Evolutionary conservation across 2,113 vertebrate genomes (phyloP).

Genomic region (Vidua chalybeata): DNA sequence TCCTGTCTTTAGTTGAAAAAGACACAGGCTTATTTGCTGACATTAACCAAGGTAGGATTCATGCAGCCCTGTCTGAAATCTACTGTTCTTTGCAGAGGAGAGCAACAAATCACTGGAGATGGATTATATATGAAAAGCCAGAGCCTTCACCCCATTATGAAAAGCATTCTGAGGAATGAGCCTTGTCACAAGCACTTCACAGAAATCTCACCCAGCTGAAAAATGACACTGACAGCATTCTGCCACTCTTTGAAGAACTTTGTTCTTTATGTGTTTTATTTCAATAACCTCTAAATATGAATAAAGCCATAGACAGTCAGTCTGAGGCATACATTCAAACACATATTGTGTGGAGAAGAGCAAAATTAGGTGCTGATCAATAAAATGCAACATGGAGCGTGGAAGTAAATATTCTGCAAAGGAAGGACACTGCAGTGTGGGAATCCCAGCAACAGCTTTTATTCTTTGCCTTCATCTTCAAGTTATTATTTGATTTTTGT

Average conservation of each 20-base stretch:
- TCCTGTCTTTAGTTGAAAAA: neutral
- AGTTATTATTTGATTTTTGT: neutral
- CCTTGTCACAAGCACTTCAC: neutral
- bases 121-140: neutral
- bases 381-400: neutral
- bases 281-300: neutral
- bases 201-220: neutral
- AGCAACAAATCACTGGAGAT: neutral
- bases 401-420: neutral
- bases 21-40: neutral
- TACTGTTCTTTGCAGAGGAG: neutral
- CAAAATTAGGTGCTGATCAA: neutral
- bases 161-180: neutral
- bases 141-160: neutral
- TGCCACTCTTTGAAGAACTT: neutral
- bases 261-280: neutral
- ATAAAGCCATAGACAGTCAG: neutral
- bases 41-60: neutral
- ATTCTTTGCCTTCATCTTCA: neutral
- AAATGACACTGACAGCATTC: neutral
- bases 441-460: neutral
- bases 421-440: neutral
- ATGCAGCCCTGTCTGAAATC: neutral
- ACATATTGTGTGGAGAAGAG: neutral
- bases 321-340: rapidly evolving